Percentiles rank a stretch among this genome's conserved stretches.
Conservation (phyloP, 1,140 invertebrate genomes). For the Magallana ariakensis region DNA sequence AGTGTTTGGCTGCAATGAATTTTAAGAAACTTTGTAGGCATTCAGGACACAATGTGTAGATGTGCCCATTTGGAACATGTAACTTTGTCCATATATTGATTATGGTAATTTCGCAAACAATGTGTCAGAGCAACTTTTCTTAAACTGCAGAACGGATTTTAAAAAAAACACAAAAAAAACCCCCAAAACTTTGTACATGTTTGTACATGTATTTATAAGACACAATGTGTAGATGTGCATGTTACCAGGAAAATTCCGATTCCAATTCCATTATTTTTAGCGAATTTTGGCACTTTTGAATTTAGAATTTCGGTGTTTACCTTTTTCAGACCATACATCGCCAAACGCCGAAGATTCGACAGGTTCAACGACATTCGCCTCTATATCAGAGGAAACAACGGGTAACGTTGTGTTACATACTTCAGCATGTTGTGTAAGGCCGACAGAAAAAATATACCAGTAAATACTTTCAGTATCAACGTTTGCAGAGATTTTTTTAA, state of each 20-base stretch:
- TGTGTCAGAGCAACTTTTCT: no score
- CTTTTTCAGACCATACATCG: no score
- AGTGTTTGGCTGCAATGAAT: no score
- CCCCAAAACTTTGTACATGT: neutral
- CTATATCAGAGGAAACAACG: neutral
- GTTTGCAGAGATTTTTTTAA: neutral
- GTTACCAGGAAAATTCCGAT: neutral
- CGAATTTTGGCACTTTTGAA: neutral
- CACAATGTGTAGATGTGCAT: neutral
- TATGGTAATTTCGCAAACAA: no score
- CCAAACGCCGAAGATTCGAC: neutral
- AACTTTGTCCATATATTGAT: no score
- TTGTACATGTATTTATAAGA: no score
- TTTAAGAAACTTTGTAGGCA: no score
- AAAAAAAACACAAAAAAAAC: no score
- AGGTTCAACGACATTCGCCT: neutral
- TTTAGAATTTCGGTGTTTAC: neutral
- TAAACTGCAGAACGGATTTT: neutral
- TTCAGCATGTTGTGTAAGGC: neutral
- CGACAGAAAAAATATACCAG: neutral
- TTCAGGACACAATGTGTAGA: no score
- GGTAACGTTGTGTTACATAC: neutral
- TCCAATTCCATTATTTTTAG: neutral
- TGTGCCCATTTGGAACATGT: no score
- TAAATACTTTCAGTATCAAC: neutral